Base-by-base conservation (phyloP, 2,113 vertebrate species). In the Brachyhypopomus occidentalis region DNA sequence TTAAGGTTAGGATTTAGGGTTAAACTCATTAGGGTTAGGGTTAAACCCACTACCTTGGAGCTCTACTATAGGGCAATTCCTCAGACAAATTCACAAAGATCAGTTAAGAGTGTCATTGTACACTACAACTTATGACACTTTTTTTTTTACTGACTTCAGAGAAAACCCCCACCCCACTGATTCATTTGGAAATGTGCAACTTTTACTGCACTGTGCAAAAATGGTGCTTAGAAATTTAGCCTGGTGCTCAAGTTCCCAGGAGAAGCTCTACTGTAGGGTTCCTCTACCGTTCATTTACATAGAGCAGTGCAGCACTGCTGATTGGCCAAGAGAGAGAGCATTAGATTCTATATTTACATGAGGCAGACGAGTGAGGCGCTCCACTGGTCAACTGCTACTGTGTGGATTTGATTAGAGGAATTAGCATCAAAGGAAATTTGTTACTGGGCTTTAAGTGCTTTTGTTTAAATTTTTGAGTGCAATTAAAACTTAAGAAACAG, bases 181-280 rank as follows among this genome's bases (percentile, higher is more conserved):
- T 84, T 90, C 84, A 86, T 89, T 84, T 89, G 89, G 91, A 95
- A 92, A 96, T 97, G 97, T 98, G 98, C 96, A 95, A 95, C 91
- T 81, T 90, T 82, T 90, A 91, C 63, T 96, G 94, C 96, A 94
- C 95, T 97, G 97, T 98, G 97, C 97, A 98, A 98, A 98, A 95
- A 92, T 94, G 95, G 95, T 90, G 72, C 89, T 90, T 92, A 77
- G 89, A 89, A 95, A 94, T 98, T 97, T 98, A 98, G 95, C 95
- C 96, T 98, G 96, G 95, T 94, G 90, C 94, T 94, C 94, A 83
- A 80, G 91, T 91, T 94, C 94, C 95, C 97, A 98, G 97, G 94
- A 88, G 78, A 92, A 90, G 84, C 84, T 89, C 87, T 87, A 95
- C 89, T 91, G 89, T 87, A 86, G 83, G 87, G 86, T 55, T 83